phyloP scores from a whole-genome alignment of 2,113 vertebrate species.

The Arenaria interpres region DNA sequence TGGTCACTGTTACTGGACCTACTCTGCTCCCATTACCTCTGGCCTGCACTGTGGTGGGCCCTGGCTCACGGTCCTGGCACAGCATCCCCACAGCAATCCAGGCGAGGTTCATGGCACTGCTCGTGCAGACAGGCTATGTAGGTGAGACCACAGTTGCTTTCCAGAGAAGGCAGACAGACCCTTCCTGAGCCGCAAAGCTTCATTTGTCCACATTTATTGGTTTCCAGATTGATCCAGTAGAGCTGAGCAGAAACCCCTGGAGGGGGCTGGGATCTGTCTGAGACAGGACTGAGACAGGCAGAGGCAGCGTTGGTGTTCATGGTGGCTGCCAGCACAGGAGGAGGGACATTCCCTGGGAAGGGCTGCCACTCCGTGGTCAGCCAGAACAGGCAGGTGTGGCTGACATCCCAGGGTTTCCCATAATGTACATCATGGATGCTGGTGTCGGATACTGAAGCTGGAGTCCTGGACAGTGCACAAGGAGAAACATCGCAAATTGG shows the following conservation, averaged over 20 bases:
- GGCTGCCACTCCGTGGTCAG: background rate
- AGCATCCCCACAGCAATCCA: fast-evolving
- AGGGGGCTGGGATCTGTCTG: too few species aligned
- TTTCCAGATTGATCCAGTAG: background rate
- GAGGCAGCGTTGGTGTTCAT: too few species aligned
- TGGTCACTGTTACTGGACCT: background rate
- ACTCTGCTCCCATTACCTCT: background rate
- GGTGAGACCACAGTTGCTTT: background rate
- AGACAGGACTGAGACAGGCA: fast-evolving
- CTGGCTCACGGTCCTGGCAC: fast-evolving
- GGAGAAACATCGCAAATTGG: background rate
- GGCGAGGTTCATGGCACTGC: too few species aligned
- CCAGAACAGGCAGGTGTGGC: background rate
- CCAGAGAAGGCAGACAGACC: background rate
- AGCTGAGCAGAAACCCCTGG: background rate
- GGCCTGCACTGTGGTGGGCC: background rate
- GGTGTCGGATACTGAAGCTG: too few species aligned
- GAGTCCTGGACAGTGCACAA: background rate
- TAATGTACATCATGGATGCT: fast-evolving
- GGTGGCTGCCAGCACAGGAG: background rate
- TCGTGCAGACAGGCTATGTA: background rate
- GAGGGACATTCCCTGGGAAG: background rate
- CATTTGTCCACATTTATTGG: background rate
- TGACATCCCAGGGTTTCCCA: fast-evolving
- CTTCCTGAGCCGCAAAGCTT: background rate